Conservation (phyloP, 2,888 invertebrate genomes). For the Nasonovia ribisnigri region DNA sequence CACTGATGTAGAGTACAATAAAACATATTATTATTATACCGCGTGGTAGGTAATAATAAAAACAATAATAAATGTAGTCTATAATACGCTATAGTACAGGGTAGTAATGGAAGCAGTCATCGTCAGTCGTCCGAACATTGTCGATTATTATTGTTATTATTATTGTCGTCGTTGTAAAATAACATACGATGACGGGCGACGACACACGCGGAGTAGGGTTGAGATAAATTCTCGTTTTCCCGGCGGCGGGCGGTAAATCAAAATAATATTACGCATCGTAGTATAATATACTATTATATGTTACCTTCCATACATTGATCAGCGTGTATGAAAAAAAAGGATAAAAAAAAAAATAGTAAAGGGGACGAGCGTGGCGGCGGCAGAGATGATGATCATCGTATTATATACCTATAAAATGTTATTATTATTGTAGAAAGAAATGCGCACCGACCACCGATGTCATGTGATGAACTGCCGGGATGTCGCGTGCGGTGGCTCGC, state of each 20-base stretch:
- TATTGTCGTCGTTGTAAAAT: not conserved
- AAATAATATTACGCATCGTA: not conserved
- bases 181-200: not conserved
- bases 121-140: slow-evolving; percentile 23
- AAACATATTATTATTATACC: not conserved
- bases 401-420: not conserved
- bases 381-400: not conserved
- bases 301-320: not conserved
- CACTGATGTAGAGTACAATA: not conserved
- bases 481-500: not conserved
- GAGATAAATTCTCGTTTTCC: slow-evolving; percentile 48
- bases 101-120: not conserved
- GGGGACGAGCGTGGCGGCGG: not conserved
- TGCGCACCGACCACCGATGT: not conserved
- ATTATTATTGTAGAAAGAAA: not conserved
- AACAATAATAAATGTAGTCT: not conserved
- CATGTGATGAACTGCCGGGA: slow-evolving; percentile 28
- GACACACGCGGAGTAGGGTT: slow-evolving; percentile 31
- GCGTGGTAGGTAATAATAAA: not conserved
- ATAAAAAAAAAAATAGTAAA: not conserved
- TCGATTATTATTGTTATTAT: slow-evolving; percentile 10
- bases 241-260: slow-evolving; percentile 51
- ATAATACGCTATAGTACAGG: not conserved
- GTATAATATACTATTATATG: not conserved
- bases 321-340: not conserved